These are phyloP conservation scores for Pseudolaguvia tuberculata DNA, from an alignment of 2,113 vertebrate species.

Conservation along the genomic window DNA sequence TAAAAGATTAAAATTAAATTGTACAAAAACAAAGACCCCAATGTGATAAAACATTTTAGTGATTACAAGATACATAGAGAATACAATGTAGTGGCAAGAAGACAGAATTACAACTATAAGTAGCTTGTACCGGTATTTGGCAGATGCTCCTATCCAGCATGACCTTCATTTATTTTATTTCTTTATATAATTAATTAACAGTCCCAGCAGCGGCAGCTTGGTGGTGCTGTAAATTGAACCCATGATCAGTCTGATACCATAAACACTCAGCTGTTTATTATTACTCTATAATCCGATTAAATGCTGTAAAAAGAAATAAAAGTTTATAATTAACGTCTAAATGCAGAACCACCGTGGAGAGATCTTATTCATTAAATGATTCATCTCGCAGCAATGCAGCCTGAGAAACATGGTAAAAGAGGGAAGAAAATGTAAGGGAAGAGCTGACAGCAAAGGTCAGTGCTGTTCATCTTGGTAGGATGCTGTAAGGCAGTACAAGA, in stretches of 20 bases:
- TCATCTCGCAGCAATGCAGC: conserved; percentile 24
- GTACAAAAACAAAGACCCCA: too few relatives aligned
- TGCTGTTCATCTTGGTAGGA: conserved; percentile 13
- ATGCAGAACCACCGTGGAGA: not conserved
- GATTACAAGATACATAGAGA: not conserved
- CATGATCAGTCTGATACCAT: too few relatives aligned
- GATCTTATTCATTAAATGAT: conserved; percentile 10
- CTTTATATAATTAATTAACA: too few relatives aligned
- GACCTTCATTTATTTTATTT: not conserved
- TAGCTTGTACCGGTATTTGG: not conserved
- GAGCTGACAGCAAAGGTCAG: conserved; percentile 37
- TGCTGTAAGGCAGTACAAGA: not conserved
- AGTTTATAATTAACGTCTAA: not conserved
- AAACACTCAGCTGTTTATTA: too few relatives aligned
- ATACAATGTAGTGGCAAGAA: not conserved
- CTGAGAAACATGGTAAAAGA: not conserved
- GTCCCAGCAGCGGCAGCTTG: too few relatives aligned
- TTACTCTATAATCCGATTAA: not conserved
- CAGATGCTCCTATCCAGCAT: too few relatives aligned
- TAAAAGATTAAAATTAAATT: not conserved
- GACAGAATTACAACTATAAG: not conserved
- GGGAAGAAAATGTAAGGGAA: not conserved
- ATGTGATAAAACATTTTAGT: not conserved
- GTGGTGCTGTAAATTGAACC: too few relatives aligned
- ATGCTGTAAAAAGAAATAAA: not conserved